A percentile compares a stretch with the other conserved stretches of the same genome.
Evolutionary conservation across 2,888 invertebrate genomes (phyloP).

Genomic region (Leptinotarsa peninsularis): DNA sequence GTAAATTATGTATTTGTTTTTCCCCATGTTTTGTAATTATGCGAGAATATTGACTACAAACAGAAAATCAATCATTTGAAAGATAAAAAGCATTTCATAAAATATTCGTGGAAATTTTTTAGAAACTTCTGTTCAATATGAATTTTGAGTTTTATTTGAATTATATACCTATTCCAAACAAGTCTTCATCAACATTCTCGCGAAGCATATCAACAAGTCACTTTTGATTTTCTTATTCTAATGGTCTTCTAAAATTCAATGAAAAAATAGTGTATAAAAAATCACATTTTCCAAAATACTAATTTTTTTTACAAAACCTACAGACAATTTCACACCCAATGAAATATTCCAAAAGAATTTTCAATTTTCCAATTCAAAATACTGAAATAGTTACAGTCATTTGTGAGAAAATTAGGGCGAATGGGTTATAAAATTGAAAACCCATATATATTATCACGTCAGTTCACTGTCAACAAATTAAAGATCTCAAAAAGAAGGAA

Average conservation of each 20-base stretch:
- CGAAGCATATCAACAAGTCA: neutral
- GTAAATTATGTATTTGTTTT: neutral
- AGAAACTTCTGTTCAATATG: too few relatives aligned
- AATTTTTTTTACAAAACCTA: slow-evolving; percentile 22
- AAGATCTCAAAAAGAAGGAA: neutral
- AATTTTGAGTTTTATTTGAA: too few relatives aligned
- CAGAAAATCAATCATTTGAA: too few relatives aligned
- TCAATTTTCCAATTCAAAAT: slow-evolving; percentile 9
- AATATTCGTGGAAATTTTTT: too few relatives aligned
- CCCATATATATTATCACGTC: neutral
- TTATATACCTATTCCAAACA: neutral
- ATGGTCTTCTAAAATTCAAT: slow-evolving; percentile 40
- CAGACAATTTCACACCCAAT: neutral
- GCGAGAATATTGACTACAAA: neutral
- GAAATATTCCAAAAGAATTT: neutral
- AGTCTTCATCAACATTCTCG: neutral
- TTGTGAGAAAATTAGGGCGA: neutral
- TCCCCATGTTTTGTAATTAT: neutral
- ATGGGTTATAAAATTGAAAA: neutral
- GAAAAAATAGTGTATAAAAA: slow-evolving; percentile 44
- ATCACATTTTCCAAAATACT: slow-evolving; percentile 46
- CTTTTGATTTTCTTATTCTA: slow-evolving; percentile 30
- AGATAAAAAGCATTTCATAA: too few relatives aligned
- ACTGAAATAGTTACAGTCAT: neutral
- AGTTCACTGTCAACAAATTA: neutral